phyloP scores from a whole-genome alignment of 2,888 invertebrate genomes.

The Standfussiana lucernea region DNA sequence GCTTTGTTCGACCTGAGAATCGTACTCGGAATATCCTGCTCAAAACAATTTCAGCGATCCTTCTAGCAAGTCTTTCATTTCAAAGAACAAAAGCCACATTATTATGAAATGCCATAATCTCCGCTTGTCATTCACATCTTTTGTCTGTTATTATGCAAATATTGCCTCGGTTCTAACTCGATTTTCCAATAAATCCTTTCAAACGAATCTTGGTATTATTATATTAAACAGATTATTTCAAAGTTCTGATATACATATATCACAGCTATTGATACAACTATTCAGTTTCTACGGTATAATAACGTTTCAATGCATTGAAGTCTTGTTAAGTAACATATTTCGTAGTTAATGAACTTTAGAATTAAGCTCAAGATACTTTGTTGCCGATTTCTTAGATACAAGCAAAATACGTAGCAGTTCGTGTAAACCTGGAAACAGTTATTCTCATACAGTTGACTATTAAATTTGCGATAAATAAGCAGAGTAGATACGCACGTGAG shows the following conservation, averaged over 20 bases:
- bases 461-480: neutral
- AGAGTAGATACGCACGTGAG: neutral
- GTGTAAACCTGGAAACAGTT: neutral
- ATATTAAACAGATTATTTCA: no score
- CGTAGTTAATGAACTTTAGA: neutral
- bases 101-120: neutral
- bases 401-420: neutral
- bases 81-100: neutral
- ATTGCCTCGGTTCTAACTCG: neutral
- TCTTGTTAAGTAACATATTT: slow-evolving; percentile 5
- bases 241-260: slow-evolving; percentile 9
- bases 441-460: neutral
- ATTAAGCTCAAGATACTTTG: slow-evolving; percentile 9
- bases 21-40: neutral
- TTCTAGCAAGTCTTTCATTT: neutral
- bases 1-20: neutral
- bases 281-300: neutral
- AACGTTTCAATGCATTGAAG: slow-evolving; percentile 9
- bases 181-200: neutral
- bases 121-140: neutral
- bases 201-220: neutral
- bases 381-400: neutral
- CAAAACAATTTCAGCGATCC: neutral
- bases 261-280: slow-evolving; percentile 4
- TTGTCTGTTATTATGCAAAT: neutral